phyloP scores from a whole-genome alignment of 1,140 invertebrate species.

The Drosophila prosaltans region DNA sequence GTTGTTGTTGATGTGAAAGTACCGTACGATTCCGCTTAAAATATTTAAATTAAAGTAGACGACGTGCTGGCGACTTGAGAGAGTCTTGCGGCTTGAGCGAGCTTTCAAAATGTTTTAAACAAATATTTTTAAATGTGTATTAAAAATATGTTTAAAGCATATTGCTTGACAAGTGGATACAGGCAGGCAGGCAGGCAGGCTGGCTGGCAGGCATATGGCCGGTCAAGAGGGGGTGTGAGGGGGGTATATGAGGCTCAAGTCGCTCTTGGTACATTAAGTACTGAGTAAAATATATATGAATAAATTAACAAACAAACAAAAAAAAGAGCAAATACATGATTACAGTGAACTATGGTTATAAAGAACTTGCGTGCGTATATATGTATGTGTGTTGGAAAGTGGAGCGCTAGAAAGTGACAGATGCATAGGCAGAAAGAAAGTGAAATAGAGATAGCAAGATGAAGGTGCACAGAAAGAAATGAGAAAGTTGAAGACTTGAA shows the following conservation, averaged over 20 bases:
- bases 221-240: too few species aligned
- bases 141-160: conserved; percentile 73
- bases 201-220: too few species aligned
- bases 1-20: conserved; percentile 66
- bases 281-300: too few species aligned
- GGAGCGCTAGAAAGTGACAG: conserved; percentile 73
- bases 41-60: conserved; percentile 75
- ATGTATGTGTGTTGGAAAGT: conserved; percentile 53
- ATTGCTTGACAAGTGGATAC: conserved; percentile 28
- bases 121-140: conserved; percentile 70
- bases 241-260: conserved; percentile 36
- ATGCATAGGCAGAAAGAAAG: conserved; percentile 51
- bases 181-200: conserved; percentile 36
- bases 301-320: conserved; percentile 44
- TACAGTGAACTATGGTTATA: conserved; percentile 69
- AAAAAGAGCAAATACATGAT: conserved; percentile 44
- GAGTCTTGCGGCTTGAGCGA: conserved; percentile 40
- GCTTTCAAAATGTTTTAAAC: conserved; percentile 64
- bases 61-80: conserved; percentile 58
- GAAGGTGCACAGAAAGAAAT: conserved; percentile 58
- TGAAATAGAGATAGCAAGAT: conserved; percentile 48
- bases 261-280: conserved; percentile 30
- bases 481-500: conserved; percentile 75
- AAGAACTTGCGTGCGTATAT: conserved; percentile 44
- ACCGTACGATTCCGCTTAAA: conserved; percentile 72